Evolutionary conservation across 35 echinoderm and acorn worm species (phyloP).

Genomic region (Stichopus chloronotus): DNA sequence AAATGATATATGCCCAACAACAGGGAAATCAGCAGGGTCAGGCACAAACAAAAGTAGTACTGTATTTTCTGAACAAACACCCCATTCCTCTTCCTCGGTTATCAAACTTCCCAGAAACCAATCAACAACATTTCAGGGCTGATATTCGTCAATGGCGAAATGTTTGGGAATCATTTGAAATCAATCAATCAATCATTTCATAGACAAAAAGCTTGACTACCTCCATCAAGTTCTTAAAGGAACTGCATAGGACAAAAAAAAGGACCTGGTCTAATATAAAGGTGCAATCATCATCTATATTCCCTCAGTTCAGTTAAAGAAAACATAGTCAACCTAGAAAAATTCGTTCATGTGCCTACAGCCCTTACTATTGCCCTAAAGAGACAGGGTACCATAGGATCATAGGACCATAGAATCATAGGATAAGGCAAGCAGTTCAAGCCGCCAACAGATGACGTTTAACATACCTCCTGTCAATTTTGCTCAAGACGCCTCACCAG

Average conservation of each 20-base stretch:
- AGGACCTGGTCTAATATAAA: background rate
- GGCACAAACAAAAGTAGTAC: background rate
- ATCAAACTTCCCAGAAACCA: background rate
- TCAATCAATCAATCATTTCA: background rate
- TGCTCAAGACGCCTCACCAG: background rate
- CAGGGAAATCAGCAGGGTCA: background rate
- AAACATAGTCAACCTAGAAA: no score
- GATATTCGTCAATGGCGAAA: background rate
- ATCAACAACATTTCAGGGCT: background rate
- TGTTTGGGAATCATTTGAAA: slow-evolving; percentile 1
- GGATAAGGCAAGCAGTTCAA: background rate
- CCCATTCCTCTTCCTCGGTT: background rate
- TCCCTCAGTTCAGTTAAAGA: no score
- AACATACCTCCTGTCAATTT: background rate
- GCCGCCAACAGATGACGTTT: background rate
- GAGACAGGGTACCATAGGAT: background rate
- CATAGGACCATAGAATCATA: background rate
- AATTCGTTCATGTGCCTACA: no score
- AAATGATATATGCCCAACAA: background rate
- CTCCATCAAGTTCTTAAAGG: background rate
- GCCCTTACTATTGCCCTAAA: background rate
- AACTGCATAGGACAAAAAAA: background rate
- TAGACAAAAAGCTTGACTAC: slow-evolving; percentile 11
- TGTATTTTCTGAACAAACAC: background rate
- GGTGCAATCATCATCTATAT: background rate